These are phyloP conservation scores for Sebastes miniatus DNA, from an alignment of 2,797 vertebrate genomes.

Conservation along the genomic window DNA sequence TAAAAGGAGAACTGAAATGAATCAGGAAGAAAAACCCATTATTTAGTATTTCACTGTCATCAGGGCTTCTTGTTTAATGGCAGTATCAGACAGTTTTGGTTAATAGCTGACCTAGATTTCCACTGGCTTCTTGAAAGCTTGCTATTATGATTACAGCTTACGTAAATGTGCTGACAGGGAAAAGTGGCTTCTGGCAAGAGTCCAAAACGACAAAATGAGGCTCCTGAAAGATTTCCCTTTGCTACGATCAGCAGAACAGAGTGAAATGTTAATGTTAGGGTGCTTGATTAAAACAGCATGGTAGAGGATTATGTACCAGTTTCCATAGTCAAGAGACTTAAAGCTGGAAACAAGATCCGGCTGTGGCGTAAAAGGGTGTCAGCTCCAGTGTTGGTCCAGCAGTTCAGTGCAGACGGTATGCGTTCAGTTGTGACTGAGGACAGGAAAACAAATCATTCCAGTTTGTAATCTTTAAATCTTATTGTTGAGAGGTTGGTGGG, in stretches of 20 bases:
- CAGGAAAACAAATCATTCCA: not conserved
- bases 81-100: conserved; percentile 45
- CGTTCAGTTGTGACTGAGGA: not conserved
- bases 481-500: not conserved
- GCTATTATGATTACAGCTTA: conserved; percentile 71
- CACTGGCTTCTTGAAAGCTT: conserved; percentile 54
- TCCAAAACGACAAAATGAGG: conserved; percentile 49
- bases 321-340: conserved; percentile 36
- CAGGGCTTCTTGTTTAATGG: conserved; percentile 34
- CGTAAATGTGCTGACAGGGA: conserved; percentile 73
- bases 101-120: conserved; percentile 62
- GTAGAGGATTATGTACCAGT: conserved; percentile 25
- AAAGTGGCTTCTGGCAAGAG: conserved; percentile 54
- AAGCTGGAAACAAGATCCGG: conserved; percentile 52
- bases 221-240: conserved; percentile 50
- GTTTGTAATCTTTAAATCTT: not conserved
- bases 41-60: conserved; percentile 23
- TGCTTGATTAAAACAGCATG: conserved; percentile 45
- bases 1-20: not conserved
- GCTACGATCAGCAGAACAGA: conserved; percentile 55
- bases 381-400: not conserved
- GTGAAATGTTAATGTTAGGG: conserved; percentile 43
- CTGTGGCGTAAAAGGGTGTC: conserved; percentile 36
- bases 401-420: not conserved
- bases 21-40: conserved; percentile 7